Evolutionary conservation across 1,140 invertebrate species (phyloP), one percentile per base, ranked within the genome.

Genomic region (Zaprionus camerounensis): DNA sequence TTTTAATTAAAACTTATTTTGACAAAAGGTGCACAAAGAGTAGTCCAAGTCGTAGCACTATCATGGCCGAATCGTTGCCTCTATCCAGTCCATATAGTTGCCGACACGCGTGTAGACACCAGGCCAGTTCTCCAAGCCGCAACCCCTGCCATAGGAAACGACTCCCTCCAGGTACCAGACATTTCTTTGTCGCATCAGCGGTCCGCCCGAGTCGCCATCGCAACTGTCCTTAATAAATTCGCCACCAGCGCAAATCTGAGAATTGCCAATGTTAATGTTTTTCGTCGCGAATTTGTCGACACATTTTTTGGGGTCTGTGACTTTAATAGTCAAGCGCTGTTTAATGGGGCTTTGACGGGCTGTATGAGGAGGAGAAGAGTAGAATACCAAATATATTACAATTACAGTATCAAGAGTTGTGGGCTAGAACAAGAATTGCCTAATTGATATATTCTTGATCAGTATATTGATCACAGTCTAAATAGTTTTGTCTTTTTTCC

Each of bases 71-170:
- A 97, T 91, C 5, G 93, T 95, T 20, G 94, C 79, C 63, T 94
- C 82, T 65, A 97, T 96, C 97, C 97, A 97, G n/a, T 95, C 94
- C 0, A 95, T 88, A 67, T 95, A 97, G 24, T 95, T 93, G 0
- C 93, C 82, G 1, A 97, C 95, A 63, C 94, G 94, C 0, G 96
- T 97, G 79, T 97, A 97, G n/a, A 97, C 95, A 1, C 96, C 96
- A 0, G 97, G 96, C 94, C 95, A 95, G 1, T 94, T 95, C 17
- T 92, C 83, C 34, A 95, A 94, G 0, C 96, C 96, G 74, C 97
- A 98, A 0, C 94, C 94, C 0, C 95, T 94, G 6, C 97, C 97
- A 92, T 96, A 97, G 0, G 96, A 97, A 0, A 97, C 96, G 1
- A 97, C 92, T 1, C 96, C 96, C 5, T 94, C 92, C 0, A 91